phyloP scores from a whole-genome alignment of 2,113 vertebrate species.

The Pangasianodon hypophthalmus region DNA sequence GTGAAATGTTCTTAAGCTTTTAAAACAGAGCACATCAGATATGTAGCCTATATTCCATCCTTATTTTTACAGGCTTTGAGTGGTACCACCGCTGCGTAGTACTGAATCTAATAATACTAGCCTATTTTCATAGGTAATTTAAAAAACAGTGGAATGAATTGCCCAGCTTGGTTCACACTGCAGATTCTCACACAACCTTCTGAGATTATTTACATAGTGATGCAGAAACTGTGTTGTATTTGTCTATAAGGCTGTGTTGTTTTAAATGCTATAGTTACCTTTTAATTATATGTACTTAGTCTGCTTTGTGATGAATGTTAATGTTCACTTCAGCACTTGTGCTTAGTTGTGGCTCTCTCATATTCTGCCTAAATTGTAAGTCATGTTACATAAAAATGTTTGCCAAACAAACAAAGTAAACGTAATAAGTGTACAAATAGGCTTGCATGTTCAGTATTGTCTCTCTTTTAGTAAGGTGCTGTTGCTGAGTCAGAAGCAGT shows the following conservation, averaged over 20 bases:
- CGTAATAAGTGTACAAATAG: background rate
- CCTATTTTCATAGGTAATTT: background rate
- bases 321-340: background rate
- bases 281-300: background rate
- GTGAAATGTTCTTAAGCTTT: background rate
- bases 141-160: background rate
- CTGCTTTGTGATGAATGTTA: background rate
- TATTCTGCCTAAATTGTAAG: background rate
- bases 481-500: slow-evolving; percentile 89
- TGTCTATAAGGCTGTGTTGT: background rate
- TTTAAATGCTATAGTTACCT: background rate
- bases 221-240: background rate
- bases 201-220: background rate
- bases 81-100: background rate
- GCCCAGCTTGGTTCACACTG: background rate
- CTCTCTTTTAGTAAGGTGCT: slow-evolving; percentile 76
- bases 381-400: background rate
- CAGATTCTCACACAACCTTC: background rate
- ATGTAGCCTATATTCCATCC: background rate
- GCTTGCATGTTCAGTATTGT: background rate
- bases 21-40: background rate
- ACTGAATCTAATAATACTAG: background rate
- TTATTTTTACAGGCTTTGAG: background rate
- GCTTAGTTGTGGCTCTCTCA: background rate
- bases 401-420: background rate